Evolutionary conservation across 1,140 invertebrate genomes (phyloP).

Genomic region (Hesperophylax magnus): DNA sequence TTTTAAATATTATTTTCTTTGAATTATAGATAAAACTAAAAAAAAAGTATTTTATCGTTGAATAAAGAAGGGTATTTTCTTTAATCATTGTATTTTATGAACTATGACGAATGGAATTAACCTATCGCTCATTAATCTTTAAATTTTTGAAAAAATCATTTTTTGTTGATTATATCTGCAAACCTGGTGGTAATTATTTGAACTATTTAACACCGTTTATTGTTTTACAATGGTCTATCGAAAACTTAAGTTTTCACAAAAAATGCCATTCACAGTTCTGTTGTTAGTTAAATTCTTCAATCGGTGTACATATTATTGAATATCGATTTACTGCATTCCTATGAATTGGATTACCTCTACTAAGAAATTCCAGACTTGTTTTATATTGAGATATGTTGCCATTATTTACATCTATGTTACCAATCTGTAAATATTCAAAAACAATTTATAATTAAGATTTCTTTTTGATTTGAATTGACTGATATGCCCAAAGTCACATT

Average conservation of each 20-base stretch:
- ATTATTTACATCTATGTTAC: neutral
- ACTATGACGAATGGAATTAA: too few species aligned
- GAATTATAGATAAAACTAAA: too few species aligned
- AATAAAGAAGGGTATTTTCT: too few species aligned
- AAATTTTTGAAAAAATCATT: too few species aligned
- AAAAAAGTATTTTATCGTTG: too few species aligned
- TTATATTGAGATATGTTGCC: slow-evolving; percentile 14
- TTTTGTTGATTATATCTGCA: too few species aligned
- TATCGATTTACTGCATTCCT: neutral
- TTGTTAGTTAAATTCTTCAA: neutral
- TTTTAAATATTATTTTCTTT: too few species aligned
- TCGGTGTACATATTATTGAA: neutral
- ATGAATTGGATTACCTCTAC: slow-evolving; percentile 7
- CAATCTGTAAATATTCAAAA: neutral
- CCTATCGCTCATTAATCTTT: too few species aligned
- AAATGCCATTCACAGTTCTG: neutral
- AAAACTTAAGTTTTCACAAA: neutral
- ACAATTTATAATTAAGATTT: neutral
- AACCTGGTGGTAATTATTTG: too few species aligned
- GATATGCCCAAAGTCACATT: too few species aligned
- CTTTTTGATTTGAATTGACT: neutral
- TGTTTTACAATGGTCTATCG: neutral
- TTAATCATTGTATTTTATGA: too few species aligned
- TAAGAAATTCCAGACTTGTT: neutral
- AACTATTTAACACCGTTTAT: neutral